A percentile compares a stretch with the other conserved stretches of the same genome.
These are phyloP conservation scores for Stigmatopora nigra DNA, from an alignment of 2,113 vertebrate species.

Conservation along the genomic window DNA sequence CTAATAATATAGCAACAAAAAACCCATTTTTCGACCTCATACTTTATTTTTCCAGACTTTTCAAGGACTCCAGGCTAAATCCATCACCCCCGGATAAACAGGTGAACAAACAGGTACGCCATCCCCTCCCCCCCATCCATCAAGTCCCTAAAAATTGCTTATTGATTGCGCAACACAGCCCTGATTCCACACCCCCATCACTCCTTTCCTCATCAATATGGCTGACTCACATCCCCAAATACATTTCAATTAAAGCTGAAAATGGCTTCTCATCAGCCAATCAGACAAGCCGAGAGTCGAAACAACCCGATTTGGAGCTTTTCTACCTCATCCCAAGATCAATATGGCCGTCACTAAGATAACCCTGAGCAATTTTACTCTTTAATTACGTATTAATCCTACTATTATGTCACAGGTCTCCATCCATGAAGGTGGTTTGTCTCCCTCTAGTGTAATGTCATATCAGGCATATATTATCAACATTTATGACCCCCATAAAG, in stretches of 20 bases:
- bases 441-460: conserved; percentile 64
- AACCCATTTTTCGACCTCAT: no score
- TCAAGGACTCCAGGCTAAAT: conserved; percentile 15
- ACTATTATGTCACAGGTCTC: not conserved
- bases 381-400: not conserved
- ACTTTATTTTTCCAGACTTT: no score
- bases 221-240: conserved; percentile 55
- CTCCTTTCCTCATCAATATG: conserved; percentile 43
- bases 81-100: conserved; percentile 9
- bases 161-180: conserved; percentile 53
- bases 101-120: conserved; percentile 14
- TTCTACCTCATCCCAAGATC: not conserved
- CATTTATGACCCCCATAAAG: no score
- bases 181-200: not conserved
- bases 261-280: conserved; percentile 3
- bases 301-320: conserved; percentile 15
- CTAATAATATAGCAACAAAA: no score
- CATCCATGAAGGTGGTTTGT: conserved; percentile 55
- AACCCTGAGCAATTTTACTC: not conserved
- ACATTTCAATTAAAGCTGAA: conserved; percentile 38
- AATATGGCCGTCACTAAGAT: not conserved
- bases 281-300: not conserved
- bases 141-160: conserved; percentile 56
- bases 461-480: conserved; percentile 14
- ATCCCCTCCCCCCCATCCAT: conserved; percentile 38